Conservation (phyloP, 2,888 invertebrate genomes). For the Hypomecis punctinalis region DNA sequence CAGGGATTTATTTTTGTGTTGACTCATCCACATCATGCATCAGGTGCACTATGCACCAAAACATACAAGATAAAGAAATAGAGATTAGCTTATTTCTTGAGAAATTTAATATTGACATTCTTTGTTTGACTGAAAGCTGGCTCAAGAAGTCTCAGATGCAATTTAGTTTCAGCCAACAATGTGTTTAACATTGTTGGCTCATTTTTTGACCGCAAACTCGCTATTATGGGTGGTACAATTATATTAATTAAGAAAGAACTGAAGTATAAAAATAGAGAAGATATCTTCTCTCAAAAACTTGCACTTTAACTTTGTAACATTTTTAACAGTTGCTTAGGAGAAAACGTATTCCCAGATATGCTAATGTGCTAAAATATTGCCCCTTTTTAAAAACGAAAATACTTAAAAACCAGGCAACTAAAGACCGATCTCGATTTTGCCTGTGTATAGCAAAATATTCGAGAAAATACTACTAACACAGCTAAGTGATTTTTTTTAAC, state of each 20-base stretch:
- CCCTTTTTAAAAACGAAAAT: no score
- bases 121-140: conserved; percentile 13
- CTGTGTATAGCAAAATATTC: no score
- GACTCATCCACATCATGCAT: neutral
- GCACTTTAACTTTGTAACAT: no score
- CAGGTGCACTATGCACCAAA: conserved; percentile 12
- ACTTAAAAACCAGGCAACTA: no score
- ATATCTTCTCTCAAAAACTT: neutral
- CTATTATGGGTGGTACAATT: neutral
- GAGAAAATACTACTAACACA: no score
- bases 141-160: conserved; percentile 1
- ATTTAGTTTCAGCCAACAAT: neutral
- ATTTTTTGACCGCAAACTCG: conserved; percentile 3
- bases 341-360: no score
- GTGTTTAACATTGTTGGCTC: neutral
- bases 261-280: neutral
- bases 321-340: no score
- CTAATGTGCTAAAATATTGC: no score
- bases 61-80: conserved; percentile 3
- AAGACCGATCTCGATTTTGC: no score
- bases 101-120: no score
- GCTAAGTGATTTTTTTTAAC: no score
- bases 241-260: neutral
- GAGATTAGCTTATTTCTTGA: no score
- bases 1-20: neutral